phyloP scores from a whole-genome alignment of 2,113 vertebrate species.

The Paracanthobrama guichenoti region DNA sequence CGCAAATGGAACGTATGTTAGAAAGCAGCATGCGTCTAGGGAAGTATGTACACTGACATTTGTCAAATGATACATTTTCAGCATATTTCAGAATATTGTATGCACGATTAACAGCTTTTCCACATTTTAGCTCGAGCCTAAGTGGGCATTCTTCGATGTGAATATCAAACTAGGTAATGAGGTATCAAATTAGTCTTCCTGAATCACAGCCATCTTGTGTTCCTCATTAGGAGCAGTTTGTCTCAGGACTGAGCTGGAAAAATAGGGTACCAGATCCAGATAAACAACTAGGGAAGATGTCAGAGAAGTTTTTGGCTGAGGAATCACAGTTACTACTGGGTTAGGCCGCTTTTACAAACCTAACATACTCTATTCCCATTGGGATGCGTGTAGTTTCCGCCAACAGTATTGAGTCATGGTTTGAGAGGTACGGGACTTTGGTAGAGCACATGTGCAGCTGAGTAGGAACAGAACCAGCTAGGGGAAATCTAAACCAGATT shows the following conservation, averaged over 20 bases:
- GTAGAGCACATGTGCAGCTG: slow-evolving; percentile 2
- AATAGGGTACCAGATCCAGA: background rate
- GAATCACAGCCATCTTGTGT: background rate
- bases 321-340: background rate
- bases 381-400: background rate
- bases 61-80: background rate
- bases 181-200: slow-evolving; percentile 14
- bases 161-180: slow-evolving; percentile 2
- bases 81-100: slow-evolving; percentile 17
- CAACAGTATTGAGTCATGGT: background rate
- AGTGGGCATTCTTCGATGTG: background rate
- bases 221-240: background rate
- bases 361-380: background rate
- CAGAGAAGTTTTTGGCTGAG: background rate
- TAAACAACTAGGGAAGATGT: background rate
- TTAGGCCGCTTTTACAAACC: background rate
- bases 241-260: slow-evolving; percentile 24
- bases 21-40: background rate
- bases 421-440: background rate
- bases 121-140: background rate
- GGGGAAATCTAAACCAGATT: slow-evolving; percentile 68
- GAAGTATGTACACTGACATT: background rate
- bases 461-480: slow-evolving; percentile 5
- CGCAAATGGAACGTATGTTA: background rate
- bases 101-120: slow-evolving; percentile 28